A percentile compares a stretch with the other conserved stretches of the same genome.
phyloP scores from a whole-genome alignment of 1,140 invertebrate genomes.

The Diorhabda elongata region DNA sequence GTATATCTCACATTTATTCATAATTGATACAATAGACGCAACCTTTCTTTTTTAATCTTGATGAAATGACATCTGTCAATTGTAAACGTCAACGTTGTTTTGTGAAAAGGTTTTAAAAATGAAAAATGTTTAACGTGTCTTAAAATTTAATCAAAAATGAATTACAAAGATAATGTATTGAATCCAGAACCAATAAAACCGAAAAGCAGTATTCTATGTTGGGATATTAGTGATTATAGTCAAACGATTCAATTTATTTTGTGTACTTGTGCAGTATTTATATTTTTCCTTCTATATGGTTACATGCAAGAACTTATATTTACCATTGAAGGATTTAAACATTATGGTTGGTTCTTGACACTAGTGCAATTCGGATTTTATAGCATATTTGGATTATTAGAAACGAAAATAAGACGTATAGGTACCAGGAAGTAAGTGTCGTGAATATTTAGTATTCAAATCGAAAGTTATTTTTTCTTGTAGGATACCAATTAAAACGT shows the following conservation, averaged over 20 bases:
- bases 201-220: slow-evolving; percentile 64
- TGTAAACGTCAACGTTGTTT: no score
- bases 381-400: slow-evolving; percentile 72
- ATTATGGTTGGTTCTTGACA: slow-evolving; percentile 90
- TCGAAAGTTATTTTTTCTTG: slow-evolving; percentile 44
- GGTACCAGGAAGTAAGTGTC: slow-evolving; percentile 62
- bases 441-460: no score
- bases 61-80: no score
- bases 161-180: background rate
- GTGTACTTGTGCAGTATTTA: slow-evolving; percentile 75
- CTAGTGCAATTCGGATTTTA: slow-evolving; percentile 89
- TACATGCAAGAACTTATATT: slow-evolving; percentile 94
- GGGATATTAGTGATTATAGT: slow-evolving; percentile 66
- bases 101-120: no score
- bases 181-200: slow-evolving; percentile 35
- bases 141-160: background rate
- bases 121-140: no score
- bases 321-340: slow-evolving; percentile 79
- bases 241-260: slow-evolving; percentile 68
- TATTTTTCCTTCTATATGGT: slow-evolving; percentile 86
- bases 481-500: slow-evolving; percentile 80
- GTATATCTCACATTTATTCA: no score
- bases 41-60: no score
- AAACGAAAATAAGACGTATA: slow-evolving; percentile 64
- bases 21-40: no score